Evolutionary conservation across 2,888 invertebrate genomes (phyloP).

Genomic region (Rhingia rostrata): DNA sequence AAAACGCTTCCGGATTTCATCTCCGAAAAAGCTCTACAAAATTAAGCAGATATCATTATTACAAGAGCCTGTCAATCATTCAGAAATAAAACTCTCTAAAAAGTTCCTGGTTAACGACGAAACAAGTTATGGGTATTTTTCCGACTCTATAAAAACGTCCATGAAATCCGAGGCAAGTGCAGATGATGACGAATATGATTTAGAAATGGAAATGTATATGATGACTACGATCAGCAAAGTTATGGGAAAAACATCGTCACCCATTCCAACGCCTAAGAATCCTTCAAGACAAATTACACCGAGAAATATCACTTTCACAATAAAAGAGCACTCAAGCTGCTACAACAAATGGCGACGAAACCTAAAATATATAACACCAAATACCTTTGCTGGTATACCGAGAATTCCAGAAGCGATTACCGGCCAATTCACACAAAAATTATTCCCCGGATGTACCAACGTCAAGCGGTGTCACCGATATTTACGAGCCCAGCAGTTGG

Average conservation of each 20-base stretch:
- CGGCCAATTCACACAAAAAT: slow-evolving; percentile 79
- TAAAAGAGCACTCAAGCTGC: slow-evolving; percentile 46
- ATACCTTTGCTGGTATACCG: slow-evolving; percentile 78
- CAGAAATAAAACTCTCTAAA: slow-evolving; percentile 69
- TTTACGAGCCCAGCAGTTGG: too few species aligned
- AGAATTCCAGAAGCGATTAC: slow-evolving; percentile 80
- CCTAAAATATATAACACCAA: slow-evolving; percentile 78
- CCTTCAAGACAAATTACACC: slow-evolving; percentile 78
- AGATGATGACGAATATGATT: slow-evolving; percentile 72
- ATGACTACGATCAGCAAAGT: slow-evolving; percentile 77
- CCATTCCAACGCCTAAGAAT: slow-evolving; percentile 78
- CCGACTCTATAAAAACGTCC: slow-evolving; percentile 70
- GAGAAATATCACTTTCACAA: slow-evolving; percentile 29
- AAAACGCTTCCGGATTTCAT: slow-evolving; percentile 23
- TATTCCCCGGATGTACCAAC: slow-evolving; percentile 79
- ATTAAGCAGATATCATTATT: neutral
- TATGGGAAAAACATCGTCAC: slow-evolving; percentile 81
- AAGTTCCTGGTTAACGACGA: slow-evolving; percentile 76
- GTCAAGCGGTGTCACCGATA: neutral
- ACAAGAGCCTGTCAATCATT: slow-evolving; percentile 1
- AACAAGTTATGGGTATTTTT: slow-evolving; percentile 75
- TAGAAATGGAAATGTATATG: slow-evolving; percentile 82
- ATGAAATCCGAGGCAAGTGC: slow-evolving; percentile 50
- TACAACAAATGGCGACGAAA: slow-evolving; percentile 79
- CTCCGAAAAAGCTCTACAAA: slow-evolving; percentile 34